Conservation (phyloP, 2,113 vertebrate genomes). For the Cyrtonyx montezumae region DNA sequence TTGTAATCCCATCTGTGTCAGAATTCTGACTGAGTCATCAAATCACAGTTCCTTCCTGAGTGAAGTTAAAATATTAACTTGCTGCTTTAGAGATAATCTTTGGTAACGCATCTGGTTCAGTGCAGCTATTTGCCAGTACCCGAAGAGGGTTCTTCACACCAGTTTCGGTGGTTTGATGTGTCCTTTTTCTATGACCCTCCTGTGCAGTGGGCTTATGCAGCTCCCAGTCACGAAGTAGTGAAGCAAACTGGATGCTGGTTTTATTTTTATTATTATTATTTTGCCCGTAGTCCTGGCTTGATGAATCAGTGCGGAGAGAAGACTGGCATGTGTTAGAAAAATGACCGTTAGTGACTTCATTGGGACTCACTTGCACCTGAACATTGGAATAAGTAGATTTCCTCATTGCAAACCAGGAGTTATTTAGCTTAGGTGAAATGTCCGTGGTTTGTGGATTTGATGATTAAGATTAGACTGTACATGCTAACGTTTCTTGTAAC, state of each 20-base stretch:
- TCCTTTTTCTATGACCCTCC: background rate
- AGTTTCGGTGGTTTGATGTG: background rate
- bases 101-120: background rate
- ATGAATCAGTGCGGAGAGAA: background rate
- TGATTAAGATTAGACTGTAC: background rate
- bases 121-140: background rate
- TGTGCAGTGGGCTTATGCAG: background rate
- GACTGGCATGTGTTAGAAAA: background rate
- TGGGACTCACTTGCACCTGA: background rate
- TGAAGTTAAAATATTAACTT: background rate
- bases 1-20: background rate
- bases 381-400: background rate
- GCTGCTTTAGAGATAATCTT: background rate
- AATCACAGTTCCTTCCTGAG: conserved; percentile 37
- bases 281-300: background rate
- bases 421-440: background rate
- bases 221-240: background rate
- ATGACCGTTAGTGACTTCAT: background rate
- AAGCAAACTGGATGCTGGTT: background rate
- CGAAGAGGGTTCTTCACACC: background rate
- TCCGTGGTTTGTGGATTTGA: background rate
- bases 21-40: conserved; percentile 37
- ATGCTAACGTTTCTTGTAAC: background rate
- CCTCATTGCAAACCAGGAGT: background rate
- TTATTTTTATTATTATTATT: background rate